These are phyloP conservation scores for Cliona cf. orientalis DNA, from an alignment of 37 sponge, comb jelly and placozoan genomes.

Conservation along the genomic window DNA sequence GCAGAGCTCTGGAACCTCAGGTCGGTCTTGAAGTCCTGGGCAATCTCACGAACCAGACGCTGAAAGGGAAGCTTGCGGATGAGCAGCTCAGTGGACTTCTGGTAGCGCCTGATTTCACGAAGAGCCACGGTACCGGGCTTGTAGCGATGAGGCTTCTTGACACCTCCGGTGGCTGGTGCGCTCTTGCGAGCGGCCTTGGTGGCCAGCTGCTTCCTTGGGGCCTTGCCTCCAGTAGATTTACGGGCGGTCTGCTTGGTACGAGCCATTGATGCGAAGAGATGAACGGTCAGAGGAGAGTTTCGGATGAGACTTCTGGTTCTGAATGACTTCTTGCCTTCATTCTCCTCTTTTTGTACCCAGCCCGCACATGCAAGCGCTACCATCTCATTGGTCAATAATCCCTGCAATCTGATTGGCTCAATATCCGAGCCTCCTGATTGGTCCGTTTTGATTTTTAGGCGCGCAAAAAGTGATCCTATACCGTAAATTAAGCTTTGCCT, in stretches of 20 bases:
- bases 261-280: slow-evolving; percentile 87
- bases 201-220: slow-evolving; percentile 91
- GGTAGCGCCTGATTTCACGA: slow-evolving; percentile 93
- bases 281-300: no score
- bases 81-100: slow-evolving; percentile 90
- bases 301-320: no score
- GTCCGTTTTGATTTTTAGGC: neutral
- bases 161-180: slow-evolving; percentile 92
- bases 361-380: neutral
- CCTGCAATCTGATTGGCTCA: slow-evolving; percentile 27
- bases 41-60: slow-evolving; percentile 90
- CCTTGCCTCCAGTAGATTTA: slow-evolving; percentile 94
- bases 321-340: neutral
- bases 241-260: slow-evolving; percentile 94
- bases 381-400: slow-evolving; percentile 29
- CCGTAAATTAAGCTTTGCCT: no score
- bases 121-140: slow-evolving; percentile 95
- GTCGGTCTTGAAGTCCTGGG: slow-evolving; percentile 95
- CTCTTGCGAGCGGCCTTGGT: slow-evolving; percentile 94
- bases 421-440: slow-evolving; percentile 11
- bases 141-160: slow-evolving; percentile 95
- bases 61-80: slow-evolving; percentile 94
- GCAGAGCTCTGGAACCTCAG: slow-evolving; percentile 91
- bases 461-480: slow-evolving; percentile 17
- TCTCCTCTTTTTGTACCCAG: neutral